These are phyloP conservation scores for Ceratina australensis DNA, from an alignment of 1,140 invertebrate genomes.

Conservation along the genomic window DNA sequence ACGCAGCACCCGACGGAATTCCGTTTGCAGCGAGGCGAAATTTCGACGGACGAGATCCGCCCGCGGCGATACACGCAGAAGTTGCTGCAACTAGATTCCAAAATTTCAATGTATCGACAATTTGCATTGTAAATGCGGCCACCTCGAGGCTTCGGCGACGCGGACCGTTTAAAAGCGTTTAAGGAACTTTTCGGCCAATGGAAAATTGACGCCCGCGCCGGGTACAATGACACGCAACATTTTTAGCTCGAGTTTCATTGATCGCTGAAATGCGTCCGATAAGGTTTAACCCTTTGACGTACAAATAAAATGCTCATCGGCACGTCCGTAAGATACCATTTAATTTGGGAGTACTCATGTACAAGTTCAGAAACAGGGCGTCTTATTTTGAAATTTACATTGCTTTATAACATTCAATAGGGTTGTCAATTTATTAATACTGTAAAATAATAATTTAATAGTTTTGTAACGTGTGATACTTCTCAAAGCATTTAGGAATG, in stretches of 20 bases:
- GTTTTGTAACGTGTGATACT: too few relatives aligned
- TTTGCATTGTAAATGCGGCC: slow-evolving; percentile 72
- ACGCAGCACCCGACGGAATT: slow-evolving; percentile 28
- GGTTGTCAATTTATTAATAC: too few relatives aligned
- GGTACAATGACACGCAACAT: background rate
- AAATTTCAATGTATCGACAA: slow-evolving; percentile 72
- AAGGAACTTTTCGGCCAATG: slow-evolving; percentile 54
- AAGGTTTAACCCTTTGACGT: too few relatives aligned
- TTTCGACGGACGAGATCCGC: background rate
- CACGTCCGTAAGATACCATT: too few relatives aligned
- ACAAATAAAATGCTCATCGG: too few relatives aligned
- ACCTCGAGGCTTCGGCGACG: slow-evolving; percentile 36
- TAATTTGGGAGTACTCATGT: too few relatives aligned
- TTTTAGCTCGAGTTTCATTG: background rate
- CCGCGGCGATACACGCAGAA: slow-evolving; percentile 35
- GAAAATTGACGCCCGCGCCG: slow-evolving; percentile 2
- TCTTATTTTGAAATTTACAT: too few relatives aligned
- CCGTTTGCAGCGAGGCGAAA: background rate
- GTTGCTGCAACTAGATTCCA: slow-evolving; percentile 59
- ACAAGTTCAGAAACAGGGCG: too few relatives aligned
- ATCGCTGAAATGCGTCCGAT: background rate
- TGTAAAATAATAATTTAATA: too few relatives aligned
- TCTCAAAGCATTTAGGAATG: too few relatives aligned
- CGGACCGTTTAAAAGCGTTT: slow-evolving; percentile 60
- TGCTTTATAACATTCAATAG: too few relatives aligned